Conservation (phyloP, 2,113 vertebrate species). For the Lepus americanus region DNA sequence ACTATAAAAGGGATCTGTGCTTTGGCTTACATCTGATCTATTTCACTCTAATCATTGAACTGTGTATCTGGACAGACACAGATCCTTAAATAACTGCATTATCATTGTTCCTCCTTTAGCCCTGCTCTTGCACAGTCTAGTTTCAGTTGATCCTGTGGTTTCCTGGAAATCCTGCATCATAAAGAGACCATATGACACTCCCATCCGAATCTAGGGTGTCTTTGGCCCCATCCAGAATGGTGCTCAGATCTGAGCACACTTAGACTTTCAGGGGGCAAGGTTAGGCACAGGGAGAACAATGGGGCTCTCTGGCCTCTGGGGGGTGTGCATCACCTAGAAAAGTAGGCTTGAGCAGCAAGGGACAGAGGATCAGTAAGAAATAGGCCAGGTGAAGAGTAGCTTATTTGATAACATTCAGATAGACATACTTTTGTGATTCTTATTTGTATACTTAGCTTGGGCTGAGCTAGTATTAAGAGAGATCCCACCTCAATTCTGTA, state of each 20-base stretch:
- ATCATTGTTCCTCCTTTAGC: neutral
- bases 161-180: neutral
- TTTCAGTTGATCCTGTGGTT: neutral
- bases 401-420: neutral
- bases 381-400: neutral
- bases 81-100: neutral
- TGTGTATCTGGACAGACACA: neutral
- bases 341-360: neutral
- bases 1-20: neutral
- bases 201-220: neutral
- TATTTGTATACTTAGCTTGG: neutral
- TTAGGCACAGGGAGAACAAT: neutral
- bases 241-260: neutral
- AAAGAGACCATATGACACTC: neutral
- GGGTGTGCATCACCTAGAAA: neutral
- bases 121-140: neutral
- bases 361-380: neutral
- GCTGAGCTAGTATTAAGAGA: neutral
- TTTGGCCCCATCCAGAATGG: accelerated
- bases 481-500: neutral
- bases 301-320: neutral
- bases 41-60: neutral
- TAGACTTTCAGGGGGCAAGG: neutral
- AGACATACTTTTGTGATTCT: neutral
- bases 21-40: neutral